Evolutionary conservation across 2,113 vertebrate species (phyloP).

Genomic region (Sturnira hondurensis): DNA sequence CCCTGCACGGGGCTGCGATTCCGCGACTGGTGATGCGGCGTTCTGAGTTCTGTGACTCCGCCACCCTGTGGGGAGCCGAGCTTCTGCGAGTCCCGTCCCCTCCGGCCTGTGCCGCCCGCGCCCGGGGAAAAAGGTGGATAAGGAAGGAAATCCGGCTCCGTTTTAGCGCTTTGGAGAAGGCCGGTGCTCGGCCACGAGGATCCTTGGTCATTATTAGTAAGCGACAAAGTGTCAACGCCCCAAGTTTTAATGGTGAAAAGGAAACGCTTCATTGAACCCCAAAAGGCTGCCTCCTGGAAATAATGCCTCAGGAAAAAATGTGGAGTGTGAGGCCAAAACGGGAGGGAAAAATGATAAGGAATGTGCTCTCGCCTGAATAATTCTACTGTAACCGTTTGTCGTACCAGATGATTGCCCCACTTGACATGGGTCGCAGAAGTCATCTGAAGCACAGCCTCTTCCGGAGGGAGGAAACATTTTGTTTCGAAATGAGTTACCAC

Average conservation of each 20-base stretch:
- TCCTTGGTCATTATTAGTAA: not conserved
- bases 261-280: not conserved
- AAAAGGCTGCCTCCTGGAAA: not conserved
- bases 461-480: not conserved
- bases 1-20: too few species aligned
- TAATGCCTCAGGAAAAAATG: not conserved
- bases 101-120: not conserved
- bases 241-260: not conserved
- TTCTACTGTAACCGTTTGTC: not conserved
- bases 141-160: not conserved
- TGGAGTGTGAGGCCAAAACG: not conserved
- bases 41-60: fast-evolving
- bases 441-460: not conserved
- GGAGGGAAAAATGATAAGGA: not conserved
- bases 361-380: not conserved
- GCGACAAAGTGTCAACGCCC: not conserved
- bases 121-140: not conserved
- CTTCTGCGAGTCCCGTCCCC: not conserved
- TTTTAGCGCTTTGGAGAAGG: not conserved
- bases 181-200: not conserved
- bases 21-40: fast-evolving
- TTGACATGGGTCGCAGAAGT: not conserved
- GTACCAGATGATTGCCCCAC: not conserved
- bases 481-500: not conserved
- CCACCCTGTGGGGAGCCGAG: fast-evolving